phyloP scores from a whole-genome alignment of 30 jellyfish, hydroid and myxozoan species.

The Mastigias papua region DNA sequence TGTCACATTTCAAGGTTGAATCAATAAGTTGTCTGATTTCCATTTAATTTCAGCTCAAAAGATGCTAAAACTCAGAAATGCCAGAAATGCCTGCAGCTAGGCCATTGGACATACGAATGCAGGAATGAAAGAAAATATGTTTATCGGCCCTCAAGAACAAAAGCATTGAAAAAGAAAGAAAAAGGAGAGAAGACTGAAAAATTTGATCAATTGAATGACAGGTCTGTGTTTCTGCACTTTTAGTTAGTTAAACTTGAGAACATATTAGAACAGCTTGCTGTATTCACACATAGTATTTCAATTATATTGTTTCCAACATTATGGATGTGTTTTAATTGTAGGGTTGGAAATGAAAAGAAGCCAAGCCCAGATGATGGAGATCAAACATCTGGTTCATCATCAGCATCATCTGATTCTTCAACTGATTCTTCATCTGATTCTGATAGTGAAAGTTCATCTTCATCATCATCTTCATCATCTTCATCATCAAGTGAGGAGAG shows the following conservation, averaged over 20 bases:
- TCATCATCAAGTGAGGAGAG: conserved; percentile 49
- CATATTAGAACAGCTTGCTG: neutral
- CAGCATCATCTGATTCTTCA: conserved; percentile 34
- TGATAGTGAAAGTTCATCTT: conserved; percentile 26
- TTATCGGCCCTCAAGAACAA: conserved; percentile 91
- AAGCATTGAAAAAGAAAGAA: conserved; percentile 55
- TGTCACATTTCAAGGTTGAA: no score
- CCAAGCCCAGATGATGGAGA: conserved; percentile 8
- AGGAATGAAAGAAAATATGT: conserved; percentile 80
- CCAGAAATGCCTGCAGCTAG: conserved; percentile 90
- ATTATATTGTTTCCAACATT: neutral
- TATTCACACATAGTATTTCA: neutral
- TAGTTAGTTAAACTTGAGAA: neutral
- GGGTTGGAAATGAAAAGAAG: conserved; percentile 23
- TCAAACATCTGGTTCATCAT: conserved; percentile 7
- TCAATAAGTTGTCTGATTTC: neutral
- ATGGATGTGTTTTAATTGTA: neutral
- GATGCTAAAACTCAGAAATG: conserved; percentile 91
- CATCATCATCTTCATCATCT: conserved; percentile 57
- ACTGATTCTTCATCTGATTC: conserved; percentile 62
- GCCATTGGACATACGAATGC: conserved; percentile 99
- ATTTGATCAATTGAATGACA: conserved; percentile 3
- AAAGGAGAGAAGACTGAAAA: conserved; percentile 25
- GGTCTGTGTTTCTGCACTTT: no score
- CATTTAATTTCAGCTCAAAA: conserved; percentile 52